A percentile compares a stretch with the other conserved stretches of the same genome.
phyloP scores from a whole-genome alignment of 1,140 invertebrate genomes.

The Venustaconcha ellipsiformis region DNA sequence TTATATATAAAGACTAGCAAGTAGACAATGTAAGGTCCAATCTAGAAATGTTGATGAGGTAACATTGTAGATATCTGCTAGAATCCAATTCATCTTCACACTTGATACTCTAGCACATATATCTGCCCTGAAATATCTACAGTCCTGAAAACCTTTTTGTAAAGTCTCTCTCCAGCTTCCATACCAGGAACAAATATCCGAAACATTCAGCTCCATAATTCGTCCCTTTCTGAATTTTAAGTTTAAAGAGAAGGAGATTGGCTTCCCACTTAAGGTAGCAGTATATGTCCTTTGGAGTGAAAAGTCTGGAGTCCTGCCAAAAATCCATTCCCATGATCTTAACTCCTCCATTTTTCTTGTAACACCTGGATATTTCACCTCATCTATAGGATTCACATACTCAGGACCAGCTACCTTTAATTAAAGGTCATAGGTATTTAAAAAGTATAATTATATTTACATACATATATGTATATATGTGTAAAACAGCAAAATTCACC shows the following conservation, averaged over 20 bases:
- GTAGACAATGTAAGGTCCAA: conserved; percentile 16
- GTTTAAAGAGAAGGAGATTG: too few species aligned
- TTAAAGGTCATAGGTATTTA: neutral
- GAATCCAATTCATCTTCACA: conserved; percentile 25
- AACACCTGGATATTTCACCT: conserved; percentile 9
- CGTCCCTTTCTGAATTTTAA: too few species aligned
- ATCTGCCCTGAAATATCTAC: too few species aligned
- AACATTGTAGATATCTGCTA: conserved; percentile 1
- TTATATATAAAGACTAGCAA: conserved; percentile 2
- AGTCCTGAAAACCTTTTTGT: too few species aligned
- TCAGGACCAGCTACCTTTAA: conserved; percentile 1
- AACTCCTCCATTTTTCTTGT: conserved; percentile 3
- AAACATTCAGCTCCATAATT: too few species aligned
- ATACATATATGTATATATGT: too few species aligned
- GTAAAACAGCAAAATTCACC: too few species aligned
- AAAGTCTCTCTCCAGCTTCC: too few species aligned
- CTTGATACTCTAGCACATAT: neutral
- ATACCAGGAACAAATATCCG: too few species aligned
- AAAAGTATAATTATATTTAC: too few species aligned
- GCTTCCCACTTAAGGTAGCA: too few species aligned
- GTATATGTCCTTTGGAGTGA: conserved; percentile 6
- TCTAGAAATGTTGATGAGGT: conserved; percentile 5
- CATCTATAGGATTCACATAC: conserved; percentile 8
- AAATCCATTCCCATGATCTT: conserved; percentile 23
- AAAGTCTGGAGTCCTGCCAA: conserved; percentile 21